phyloP scores from a whole-genome alignment of 2,888 invertebrate genomes.

The Danaus chrysippus region DNA sequence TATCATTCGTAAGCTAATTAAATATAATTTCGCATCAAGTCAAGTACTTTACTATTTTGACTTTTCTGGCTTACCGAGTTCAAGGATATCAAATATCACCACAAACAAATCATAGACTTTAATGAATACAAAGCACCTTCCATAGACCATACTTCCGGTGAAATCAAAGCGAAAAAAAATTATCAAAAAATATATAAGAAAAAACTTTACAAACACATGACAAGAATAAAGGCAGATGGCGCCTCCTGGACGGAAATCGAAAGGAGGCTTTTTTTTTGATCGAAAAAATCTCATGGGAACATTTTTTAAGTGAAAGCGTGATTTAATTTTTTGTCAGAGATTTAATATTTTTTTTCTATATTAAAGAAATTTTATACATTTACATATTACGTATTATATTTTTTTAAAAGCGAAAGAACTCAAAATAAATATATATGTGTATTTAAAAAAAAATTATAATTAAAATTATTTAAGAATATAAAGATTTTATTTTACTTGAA shows the following conservation, averaged over 20 bases:
- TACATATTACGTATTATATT: no score
- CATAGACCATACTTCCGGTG: slow-evolving; percentile 56
- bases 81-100: no score
- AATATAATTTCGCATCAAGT: no score
- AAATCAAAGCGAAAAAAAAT: slow-evolving; percentile 64
- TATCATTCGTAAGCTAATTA: no score
- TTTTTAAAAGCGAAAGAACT: no score
- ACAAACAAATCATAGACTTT: no score
- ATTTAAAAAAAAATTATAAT: no score
- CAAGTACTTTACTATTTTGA: no score
- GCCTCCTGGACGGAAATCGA: slow-evolving; percentile 73
- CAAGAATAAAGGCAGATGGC: slow-evolving; percentile 72
- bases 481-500: no score
- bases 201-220: slow-evolving; percentile 59
- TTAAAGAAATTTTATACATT: not conserved
- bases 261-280: slow-evolving; percentile 62
- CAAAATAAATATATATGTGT: no score
- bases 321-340: slow-evolving; percentile 20
- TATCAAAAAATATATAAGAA: slow-evolving; percentile 30
- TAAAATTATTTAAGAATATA: no score
- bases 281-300: slow-evolving; percentile 58
- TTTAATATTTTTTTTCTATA: not conserved
- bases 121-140: slow-evolving; percentile 17
- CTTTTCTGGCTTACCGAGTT: no score
- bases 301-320: slow-evolving; percentile 60